Percentiles rank a stretch among this genome's conserved stretches.
Evolutionary conservation across 2,797 vertebrate genomes (phyloP).

Genomic region (Staurois parvus): DNA sequence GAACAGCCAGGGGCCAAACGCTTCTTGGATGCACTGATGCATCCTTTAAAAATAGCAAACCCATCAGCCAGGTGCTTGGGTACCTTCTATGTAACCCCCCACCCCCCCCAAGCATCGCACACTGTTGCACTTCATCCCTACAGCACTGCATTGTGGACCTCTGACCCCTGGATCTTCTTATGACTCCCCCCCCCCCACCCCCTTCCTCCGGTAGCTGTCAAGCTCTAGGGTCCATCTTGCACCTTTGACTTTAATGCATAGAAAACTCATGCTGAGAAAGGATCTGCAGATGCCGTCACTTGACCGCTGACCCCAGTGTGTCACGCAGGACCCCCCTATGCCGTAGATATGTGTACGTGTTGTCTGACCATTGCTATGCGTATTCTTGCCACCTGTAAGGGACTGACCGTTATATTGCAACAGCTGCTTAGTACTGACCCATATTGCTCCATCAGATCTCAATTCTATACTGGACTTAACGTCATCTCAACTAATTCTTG

Average conservation of each 20-base stretch:
- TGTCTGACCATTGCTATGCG: background rate
- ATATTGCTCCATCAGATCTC: background rate
- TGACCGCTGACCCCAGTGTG: background rate
- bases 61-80: background rate
- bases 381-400: constrained; percentile 30
- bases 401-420: background rate
- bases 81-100: background rate
- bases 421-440: constrained; percentile 30
- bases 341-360: background rate
- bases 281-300: background rate
- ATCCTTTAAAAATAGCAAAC: background rate
- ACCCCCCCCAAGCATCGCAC: constrained; percentile 4
- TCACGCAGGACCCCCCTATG: background rate
- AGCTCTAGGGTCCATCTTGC: background rate
- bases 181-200: background rate
- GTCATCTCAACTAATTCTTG: background rate
- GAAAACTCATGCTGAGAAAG: background rate
- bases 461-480: background rate
- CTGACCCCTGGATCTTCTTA: constrained; percentile 2
- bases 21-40: background rate
- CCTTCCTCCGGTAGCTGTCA: too few species aligned
- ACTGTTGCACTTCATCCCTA: constrained; percentile 31
- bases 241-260: background rate
- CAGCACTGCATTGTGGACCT: background rate
- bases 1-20: constrained; percentile 1